Evolutionary conservation across 2,797 vertebrate genomes (phyloP).

Genomic region (Manis javanica): DNA sequence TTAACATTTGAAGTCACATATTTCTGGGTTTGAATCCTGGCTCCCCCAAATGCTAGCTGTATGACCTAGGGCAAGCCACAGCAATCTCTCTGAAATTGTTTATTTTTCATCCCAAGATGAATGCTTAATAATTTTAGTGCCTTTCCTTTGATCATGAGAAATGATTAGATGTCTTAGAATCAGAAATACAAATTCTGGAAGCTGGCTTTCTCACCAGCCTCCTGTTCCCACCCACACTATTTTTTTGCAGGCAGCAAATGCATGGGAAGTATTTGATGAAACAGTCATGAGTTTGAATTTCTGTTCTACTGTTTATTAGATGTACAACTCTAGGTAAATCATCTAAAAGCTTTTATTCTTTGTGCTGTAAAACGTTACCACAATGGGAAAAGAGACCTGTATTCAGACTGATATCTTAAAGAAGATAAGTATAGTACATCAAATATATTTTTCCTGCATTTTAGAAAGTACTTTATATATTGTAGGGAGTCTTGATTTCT

Average conservation of each 20-base stretch:
- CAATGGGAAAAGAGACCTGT: not conserved
- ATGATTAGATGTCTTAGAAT: not conserved
- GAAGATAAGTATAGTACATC: not conserved
- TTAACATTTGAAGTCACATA: not conserved
- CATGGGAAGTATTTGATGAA: not conserved
- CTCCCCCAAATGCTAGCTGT: not conserved
- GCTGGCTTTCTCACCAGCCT: fast-evolving
- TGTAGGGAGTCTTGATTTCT: not conserved
- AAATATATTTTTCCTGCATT: not conserved
- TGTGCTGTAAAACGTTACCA: not conserved
- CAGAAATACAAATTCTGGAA: not conserved
- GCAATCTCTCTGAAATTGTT: not conserved
- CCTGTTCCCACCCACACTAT: not conserved
- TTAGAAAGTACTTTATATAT: not conserved
- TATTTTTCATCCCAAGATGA: not conserved
- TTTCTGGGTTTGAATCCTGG: not conserved
- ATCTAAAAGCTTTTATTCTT: not conserved
- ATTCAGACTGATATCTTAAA: not conserved
- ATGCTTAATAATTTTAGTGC: not conserved
- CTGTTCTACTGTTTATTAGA: not conserved
- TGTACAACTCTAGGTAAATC: too few relatives aligned
- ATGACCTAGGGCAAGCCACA: not conserved
- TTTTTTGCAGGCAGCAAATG: not conserved
- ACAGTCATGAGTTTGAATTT: not conserved
- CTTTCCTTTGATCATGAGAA: not conserved